Evolutionary conservation across 1,140 invertebrate species (phyloP), one percentile per base, ranked within the genome.

Genomic region (Drosophila mojavensis): DNA sequence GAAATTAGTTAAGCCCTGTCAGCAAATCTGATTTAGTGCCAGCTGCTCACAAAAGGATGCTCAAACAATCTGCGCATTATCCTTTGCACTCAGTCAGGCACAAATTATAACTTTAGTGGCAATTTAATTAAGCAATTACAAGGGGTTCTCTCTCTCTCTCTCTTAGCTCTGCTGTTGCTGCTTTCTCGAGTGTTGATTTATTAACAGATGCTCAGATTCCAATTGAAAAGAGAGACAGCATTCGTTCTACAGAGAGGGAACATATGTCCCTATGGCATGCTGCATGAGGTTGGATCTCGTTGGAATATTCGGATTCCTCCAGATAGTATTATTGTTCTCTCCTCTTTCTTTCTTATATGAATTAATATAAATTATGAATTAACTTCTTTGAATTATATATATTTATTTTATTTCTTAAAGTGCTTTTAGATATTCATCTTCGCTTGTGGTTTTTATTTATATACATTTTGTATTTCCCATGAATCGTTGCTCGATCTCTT

Each of bases 121-220:
- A 88, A 89, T 90, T 82, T 88, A 88, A 88, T 88, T 89, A 89
- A 89, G 84, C 81, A 88, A 88, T 88, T 88, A 88, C 85, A 89
- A 88, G 80, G 81, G 80, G 65, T 70, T 75, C 43, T 15, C 43
- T n/a, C 11, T 43, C 17, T 17, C 17, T 33, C 30, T 36, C 33
- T 72, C 26, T 50, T 55, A n/a, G 13, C 28, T 5, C 5, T 33
- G 6, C 48, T 50, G 10, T 61, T 36, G 13, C 30, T 41, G 20
- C 60, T 43, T 30, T 41, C 4, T 61, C 15, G 41, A 56, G 79
- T 77, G 69, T 74, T 89, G 84, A 89, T 88, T 88, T 89, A 88
- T 84, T 58, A 51, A 63, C 56, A 73, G 64, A 60, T 67, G 63
- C 15, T 30, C 48, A 28, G 58, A 33, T 39, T 30, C 11, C 4